Evolutionary conservation across 2,888 invertebrate genomes (phyloP).

Genomic region (Eilema caniola): DNA sequence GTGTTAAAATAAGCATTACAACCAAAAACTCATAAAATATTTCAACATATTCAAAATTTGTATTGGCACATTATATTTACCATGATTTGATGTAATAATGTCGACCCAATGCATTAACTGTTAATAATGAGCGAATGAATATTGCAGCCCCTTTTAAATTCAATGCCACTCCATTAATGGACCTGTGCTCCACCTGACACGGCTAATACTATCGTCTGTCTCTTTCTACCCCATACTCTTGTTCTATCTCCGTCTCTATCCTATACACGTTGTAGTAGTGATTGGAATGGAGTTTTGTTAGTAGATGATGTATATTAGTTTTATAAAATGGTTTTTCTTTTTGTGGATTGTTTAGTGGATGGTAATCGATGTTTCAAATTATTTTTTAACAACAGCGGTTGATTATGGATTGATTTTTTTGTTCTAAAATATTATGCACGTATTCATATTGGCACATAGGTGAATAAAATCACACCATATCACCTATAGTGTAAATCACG

Average conservation of each 20-base stretch:
- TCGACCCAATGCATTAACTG: slow-evolving; percentile 23
- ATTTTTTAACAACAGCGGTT: slow-evolving; percentile 10
- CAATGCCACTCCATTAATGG: slow-evolving; percentile 40
- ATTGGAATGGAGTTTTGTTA: slow-evolving; percentile 36
- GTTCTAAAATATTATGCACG: neutral
- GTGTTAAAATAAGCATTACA: slow-evolving; percentile 7
- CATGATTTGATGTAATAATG: neutral
- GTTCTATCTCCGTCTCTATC: slow-evolving; percentile 34
- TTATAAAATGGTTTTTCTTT: slow-evolving; percentile 19
- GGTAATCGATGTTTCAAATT: slow-evolving; percentile 38
- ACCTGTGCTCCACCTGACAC: slow-evolving; percentile 43
- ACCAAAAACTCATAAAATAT: slow-evolving; percentile 6
- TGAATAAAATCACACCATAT: neutral
- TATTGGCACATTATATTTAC: neutral
- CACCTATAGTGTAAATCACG: neutral
- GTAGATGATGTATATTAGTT: slow-evolving; percentile 32
- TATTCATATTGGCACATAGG: neutral
- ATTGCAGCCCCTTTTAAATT: slow-evolving; percentile 37
- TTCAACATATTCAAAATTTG: slow-evolving; percentile 8
- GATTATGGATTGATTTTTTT: slow-evolving; percentile 3
- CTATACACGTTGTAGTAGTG: slow-evolving; percentile 28
- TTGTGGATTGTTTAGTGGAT: slow-evolving; percentile 39
- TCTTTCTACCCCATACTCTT: slow-evolving; percentile 25
- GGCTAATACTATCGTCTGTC: slow-evolving; percentile 30
- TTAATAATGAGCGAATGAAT: slow-evolving; percentile 34